Base-by-base conservation (phyloP, 2,888 invertebrate species). In the Morpho achilles region DNA sequence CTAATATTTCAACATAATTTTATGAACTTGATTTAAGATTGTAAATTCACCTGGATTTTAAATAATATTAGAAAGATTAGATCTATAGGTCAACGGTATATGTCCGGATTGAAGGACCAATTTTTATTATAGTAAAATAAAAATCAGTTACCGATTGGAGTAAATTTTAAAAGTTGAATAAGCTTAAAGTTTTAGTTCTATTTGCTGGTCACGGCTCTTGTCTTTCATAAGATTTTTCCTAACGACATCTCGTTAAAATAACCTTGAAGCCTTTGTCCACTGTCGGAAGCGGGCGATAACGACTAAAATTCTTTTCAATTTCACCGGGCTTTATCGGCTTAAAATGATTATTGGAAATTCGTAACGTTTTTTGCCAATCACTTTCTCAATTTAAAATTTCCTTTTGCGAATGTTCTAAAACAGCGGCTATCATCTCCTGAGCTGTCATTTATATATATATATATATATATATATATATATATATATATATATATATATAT, bases 191-290 rank as follows among this genome's bases (percentile, higher is more conserved):
- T 32, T 32, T 32, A 32, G 32, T 32, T 32, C 32, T 5, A 32
- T 32, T 32, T 32, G 32, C 32, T 32, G 32, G 32, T 32, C 32
- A 32, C 32, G 32, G 32, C 32, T 32, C 32, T 32, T 45, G 45
- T 10, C 10, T 3, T 45, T 45, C 10, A 43, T 22, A 51, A 41
- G 42, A 22, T 43, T 59, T 61, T 32, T 45, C 44, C 50, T 61
- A 59, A 59, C 50, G 56, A 61, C 47, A 56, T 47, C 61, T 56
- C 50, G 53, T 56, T 61, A 54, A 58, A 61, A 58, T 55, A 55
- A 48, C 51, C 23, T 41, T 50, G 46, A 53, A 42, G 55, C 39
- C 55, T 58, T 58, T 58, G 51, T 55, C 52, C 55, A 47, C 43
- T 44, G 61, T 53, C 50, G 50, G 50, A 48, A 53, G 16, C 55